Conservation (phyloP, 2,888 invertebrate genomes). For the Eristalis intricaria region DNA sequence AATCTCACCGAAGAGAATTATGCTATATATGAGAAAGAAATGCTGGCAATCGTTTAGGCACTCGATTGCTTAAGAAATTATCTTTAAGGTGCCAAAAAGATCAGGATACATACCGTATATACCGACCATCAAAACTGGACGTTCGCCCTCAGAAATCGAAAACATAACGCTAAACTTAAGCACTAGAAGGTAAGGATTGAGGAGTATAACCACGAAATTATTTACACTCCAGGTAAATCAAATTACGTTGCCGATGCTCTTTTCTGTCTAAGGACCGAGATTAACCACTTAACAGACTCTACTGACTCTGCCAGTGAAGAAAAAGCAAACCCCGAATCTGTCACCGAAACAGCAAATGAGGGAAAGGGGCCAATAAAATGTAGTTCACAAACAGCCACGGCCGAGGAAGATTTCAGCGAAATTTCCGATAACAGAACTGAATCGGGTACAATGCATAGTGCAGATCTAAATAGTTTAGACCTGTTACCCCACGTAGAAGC, state of each 20-base stretch:
- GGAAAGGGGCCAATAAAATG: neutral
- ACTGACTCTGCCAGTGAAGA: conserved; percentile 2
- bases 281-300: conserved; percentile 13
- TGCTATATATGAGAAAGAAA: too few relatives aligned
- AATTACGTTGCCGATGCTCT: conserved; percentile 38
- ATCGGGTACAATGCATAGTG: conserved; percentile 38
- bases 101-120: neutral
- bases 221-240: conserved; percentile 42
- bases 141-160: conserved; percentile 13
- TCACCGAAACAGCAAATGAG: neutral
- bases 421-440: too few relatives aligned
- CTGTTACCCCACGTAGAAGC: conserved; percentile 11
- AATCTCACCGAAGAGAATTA: too few relatives aligned
- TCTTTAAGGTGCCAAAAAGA: too few relatives aligned
- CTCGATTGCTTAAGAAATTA: too few relatives aligned
- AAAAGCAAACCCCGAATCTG: conserved; percentile 36
- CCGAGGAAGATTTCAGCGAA: too few relatives aligned
- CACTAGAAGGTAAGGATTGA: conserved; percentile 37
- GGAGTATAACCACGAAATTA: conserved; percentile 24
- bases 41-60: too few relatives aligned
- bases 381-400: too few relatives aligned
- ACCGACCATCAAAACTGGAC: too few relatives aligned
- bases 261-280: conserved; percentile 20
- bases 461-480: conserved; percentile 57
- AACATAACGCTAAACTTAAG: conserved; percentile 49